These are phyloP conservation scores for Rhadinocentrus ornatus DNA, from an alignment of 2,797 vertebrate genomes.

Conservation along the genomic window DNA sequence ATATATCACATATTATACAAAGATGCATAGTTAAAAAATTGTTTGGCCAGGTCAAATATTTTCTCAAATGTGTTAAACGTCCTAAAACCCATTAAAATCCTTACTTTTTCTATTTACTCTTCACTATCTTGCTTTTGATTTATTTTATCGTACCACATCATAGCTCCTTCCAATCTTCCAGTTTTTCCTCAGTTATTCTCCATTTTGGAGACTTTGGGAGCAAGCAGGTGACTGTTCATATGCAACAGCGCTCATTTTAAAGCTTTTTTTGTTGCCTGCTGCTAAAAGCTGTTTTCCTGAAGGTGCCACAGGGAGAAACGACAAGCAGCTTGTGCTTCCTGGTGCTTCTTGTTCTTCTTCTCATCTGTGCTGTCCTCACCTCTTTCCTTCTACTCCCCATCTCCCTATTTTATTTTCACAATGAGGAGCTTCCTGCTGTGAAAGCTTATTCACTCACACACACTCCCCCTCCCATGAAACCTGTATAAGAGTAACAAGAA, in stretches of 20 bases:
- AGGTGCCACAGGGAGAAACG: conserved; percentile 43
- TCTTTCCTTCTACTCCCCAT: conserved; percentile 23
- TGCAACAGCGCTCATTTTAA: conserved; percentile 39
- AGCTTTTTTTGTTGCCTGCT: conserved; percentile 24
- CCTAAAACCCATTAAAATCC: background rate
- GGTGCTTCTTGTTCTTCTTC: conserved; percentile 32
- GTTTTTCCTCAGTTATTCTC: conserved; percentile 1
- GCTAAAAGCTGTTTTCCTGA: conserved; percentile 33
- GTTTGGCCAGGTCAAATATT: background rate
- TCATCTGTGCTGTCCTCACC: conserved; percentile 21
- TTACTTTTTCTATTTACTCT: background rate
- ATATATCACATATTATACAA: conserved; percentile 19
- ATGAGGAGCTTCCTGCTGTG: conserved; percentile 48
- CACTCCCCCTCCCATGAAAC: conserved; percentile 10
- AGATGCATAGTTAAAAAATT: background rate
- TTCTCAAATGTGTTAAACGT: conserved; percentile 1
- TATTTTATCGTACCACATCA: background rate
- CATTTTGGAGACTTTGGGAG: conserved; percentile 3
- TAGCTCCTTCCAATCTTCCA: background rate
- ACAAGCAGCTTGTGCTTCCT: conserved; percentile 40
- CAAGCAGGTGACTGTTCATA: conserved; percentile 14
- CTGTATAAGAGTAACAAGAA: background rate
- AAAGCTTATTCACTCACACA: conserved; percentile 48
- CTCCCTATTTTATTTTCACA: conserved; percentile 42
- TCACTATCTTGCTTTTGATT: background rate